phyloP scores from a whole-genome alignment of 2,888 invertebrate species.

The Julus scanicus region DNA sequence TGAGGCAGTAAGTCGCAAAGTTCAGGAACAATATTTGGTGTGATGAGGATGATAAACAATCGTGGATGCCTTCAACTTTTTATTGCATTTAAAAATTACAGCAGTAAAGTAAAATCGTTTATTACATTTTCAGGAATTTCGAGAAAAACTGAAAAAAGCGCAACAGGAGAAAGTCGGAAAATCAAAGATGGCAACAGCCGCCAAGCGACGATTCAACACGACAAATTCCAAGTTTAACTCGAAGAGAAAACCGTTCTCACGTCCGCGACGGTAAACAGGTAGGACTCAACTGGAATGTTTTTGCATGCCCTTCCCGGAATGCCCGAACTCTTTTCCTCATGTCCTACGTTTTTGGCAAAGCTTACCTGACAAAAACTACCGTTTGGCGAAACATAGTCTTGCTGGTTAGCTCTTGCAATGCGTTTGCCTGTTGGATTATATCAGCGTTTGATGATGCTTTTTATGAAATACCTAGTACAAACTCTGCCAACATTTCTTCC shows the following conservation, averaged over 20 bases:
- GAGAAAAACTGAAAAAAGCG: not conserved
- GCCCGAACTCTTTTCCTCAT: not conserved
- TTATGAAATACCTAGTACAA: not conserved
- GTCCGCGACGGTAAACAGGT: not conserved
- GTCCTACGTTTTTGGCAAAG: not conserved
- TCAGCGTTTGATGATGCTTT: not conserved
- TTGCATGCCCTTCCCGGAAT: not conserved
- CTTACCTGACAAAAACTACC: not conserved
- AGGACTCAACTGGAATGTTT: not conserved
- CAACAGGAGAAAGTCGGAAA: slow-evolving; percentile 8
- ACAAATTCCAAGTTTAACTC: not conserved
- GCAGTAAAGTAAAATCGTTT: not conserved
- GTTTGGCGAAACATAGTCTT: not conserved
- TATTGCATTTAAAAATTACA: not conserved
- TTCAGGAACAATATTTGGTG: no score
- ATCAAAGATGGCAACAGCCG: not conserved
- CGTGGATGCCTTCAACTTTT: no score
- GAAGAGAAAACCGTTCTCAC: not conserved
- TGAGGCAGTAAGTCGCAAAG: no score
- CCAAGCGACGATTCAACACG: not conserved
- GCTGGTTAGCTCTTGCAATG: not conserved
- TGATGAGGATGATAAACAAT: no score
- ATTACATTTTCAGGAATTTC: not conserved
- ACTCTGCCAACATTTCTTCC: not conserved
- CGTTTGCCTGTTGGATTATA: not conserved